Evolutionary conservation across 2,797 vertebrate species (phyloP).

Genomic region (Scyliorhinus canicula): DNA sequence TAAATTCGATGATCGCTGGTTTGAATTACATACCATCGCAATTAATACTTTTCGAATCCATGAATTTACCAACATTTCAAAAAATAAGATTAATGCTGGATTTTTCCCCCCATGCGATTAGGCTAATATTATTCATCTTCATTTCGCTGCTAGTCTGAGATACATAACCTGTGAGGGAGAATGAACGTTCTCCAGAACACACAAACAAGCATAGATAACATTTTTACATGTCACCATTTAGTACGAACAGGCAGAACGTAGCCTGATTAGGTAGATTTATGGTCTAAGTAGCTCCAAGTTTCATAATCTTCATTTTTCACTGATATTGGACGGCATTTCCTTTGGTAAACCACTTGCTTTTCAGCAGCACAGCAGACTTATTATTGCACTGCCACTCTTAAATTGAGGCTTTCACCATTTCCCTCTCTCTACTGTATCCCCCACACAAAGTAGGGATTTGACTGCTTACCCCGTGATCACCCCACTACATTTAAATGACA

Average conservation of each 20-base stretch:
- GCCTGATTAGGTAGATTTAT: background rate
- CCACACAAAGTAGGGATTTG: background rate
- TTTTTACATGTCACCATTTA: background rate
- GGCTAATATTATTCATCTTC: background rate
- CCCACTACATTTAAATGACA: background rate
- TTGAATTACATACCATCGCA: background rate
- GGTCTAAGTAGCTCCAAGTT: background rate
- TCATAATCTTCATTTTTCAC: background rate
- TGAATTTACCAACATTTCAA: background rate
- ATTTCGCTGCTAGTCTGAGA: slow-evolving; percentile 8
- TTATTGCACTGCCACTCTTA: background rate
- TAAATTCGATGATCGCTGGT: background rate
- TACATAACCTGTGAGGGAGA: background rate
- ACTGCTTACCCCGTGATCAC: background rate
- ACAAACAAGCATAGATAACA: background rate
- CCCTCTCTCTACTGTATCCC: background rate
- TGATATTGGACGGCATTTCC: background rate
- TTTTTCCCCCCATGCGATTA: background rate
- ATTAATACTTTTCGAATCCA: background rate
- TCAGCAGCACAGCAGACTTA: background rate
- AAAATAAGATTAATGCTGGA: background rate
- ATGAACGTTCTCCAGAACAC: background rate
- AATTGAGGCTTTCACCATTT: background rate
- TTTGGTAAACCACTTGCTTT: background rate
- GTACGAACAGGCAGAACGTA: background rate